Conservation (phyloP, 2,797 vertebrate species). For the Anabas testudineus region DNA sequence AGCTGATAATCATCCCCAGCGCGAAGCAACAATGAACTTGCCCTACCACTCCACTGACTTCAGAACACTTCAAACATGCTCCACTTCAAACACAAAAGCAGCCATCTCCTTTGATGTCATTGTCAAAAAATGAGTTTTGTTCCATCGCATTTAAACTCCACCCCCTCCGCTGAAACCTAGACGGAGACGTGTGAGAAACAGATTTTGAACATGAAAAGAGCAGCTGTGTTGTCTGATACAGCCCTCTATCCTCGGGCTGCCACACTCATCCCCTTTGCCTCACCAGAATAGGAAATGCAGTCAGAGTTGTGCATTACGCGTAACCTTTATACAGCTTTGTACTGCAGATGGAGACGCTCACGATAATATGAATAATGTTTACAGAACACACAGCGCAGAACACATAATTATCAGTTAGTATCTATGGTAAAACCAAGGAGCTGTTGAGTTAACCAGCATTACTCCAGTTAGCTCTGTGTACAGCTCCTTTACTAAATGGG, state of each 20-base stretch:
- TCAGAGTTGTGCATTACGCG: constrained; percentile 33
- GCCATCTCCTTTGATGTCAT: constrained; percentile 87
- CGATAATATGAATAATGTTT: constrained; percentile 49
- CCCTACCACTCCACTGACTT: constrained; percentile 84
- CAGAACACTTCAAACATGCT: constrained; percentile 86
- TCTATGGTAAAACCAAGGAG: constrained; percentile 1
- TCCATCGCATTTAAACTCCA: constrained; percentile 83
- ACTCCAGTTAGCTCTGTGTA: constrained; percentile 35
- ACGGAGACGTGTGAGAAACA: constrained; percentile 77
- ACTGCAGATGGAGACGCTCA: constrained; percentile 25
- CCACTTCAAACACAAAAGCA: constrained; percentile 86
- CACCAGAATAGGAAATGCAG: constrained; percentile 51
- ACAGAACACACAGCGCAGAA: constrained; percentile 34
- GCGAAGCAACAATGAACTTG: constrained; percentile 84
- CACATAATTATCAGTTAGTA: constrained; percentile 37
- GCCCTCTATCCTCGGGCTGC: constrained; percentile 72
- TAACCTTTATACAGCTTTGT: constrained; percentile 33
- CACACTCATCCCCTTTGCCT: constrained; percentile 54
- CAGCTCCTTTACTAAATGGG: constrained; percentile 67
- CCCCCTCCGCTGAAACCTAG: constrained; percentile 76
- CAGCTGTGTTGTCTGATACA: constrained; percentile 80
- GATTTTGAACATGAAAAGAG: constrained; percentile 85
- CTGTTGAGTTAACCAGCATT: constrained; percentile 45
- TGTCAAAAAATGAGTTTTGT: constrained; percentile 87
- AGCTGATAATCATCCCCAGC: constrained; percentile 85